Evolutionary conservation across 2,888 invertebrate genomes (phyloP), one percentile per base, ranked within the genome.

Genomic region (Pomacea canaliculata): DNA sequence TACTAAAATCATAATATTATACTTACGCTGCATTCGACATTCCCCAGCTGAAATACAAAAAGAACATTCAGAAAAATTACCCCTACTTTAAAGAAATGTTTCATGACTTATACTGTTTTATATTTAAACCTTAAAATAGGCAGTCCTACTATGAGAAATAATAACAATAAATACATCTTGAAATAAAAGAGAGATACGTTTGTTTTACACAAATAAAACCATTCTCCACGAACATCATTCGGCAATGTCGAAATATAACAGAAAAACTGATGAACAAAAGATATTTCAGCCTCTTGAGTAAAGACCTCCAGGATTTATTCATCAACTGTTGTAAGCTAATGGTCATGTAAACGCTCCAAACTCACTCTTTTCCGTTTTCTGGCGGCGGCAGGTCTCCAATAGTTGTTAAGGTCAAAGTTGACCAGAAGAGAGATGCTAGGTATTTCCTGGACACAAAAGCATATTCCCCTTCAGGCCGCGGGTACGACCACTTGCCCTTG

Each of bases 371-470:
- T 92, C 97, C 97, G 81, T 97, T 96, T 91, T 97, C 97, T 1
- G 98, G 98, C 8, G 97, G 97, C 2, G 97, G 97, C 82, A 98
- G 93, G 91, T 98, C 98, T 46, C 98, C 98, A 82, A 98, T 98
- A 66, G 98, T 98, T 63, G 98, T 98, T 78, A 98, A 93, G 0
- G 98, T 98, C 81, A 98, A 93, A 0, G 97, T 98, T 7, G 98
- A 97, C 98, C 98, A 98, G 92, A 98, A 98, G 70, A 98, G 93
- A 8, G 97, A 98, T 67, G 96, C 97, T 74, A 98, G 93, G 91
- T 98, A 98, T 92, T 97, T 97, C 86, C 97, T 93, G 12, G 96
- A 96, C 77, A 98, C 93, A 0, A 96, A 95, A 2, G 96, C 95
- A 91, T 96, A 97, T 65, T 87, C 86, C 16, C 88, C 89, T 10